Percentiles rank a stretch among this genome's conserved stretches.
phyloP scores from a whole-genome alignment of 2,888 invertebrate genomes.

The Polydesmus complanatus region DNA sequence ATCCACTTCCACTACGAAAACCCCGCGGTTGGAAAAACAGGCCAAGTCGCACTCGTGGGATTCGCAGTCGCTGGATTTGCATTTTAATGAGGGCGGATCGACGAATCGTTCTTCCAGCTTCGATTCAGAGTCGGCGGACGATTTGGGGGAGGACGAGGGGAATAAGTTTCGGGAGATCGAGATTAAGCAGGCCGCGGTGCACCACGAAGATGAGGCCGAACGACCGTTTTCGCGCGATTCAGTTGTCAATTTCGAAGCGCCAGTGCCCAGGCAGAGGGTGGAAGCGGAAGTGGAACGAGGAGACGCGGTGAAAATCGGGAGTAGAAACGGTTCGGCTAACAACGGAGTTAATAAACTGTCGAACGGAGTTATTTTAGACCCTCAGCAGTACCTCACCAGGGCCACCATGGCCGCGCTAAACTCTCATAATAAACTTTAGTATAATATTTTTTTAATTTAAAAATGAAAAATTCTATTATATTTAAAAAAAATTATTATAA shows the following conservation, averaged over 20 bases:
- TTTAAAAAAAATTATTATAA: no score
- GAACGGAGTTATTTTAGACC: neutral
- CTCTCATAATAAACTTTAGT: no score
- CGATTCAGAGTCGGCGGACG: neutral
- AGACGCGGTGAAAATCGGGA: neutral
- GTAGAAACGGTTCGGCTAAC: no score
- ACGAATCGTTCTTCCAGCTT: neutral
- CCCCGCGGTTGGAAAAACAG: neutral
- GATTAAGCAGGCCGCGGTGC: neutral
- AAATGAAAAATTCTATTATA: no score
- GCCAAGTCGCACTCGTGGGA: neutral
- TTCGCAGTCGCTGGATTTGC: neutral
- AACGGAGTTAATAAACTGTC: neutral
- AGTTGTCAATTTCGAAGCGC: neutral
- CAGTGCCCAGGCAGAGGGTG: neutral
- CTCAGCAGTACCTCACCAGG: neutral
- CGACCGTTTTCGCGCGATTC: neutral
- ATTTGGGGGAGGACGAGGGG: neutral
- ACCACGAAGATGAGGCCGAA: neutral
- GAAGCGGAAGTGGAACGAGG: neutral
- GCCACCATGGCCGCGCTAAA: neutral
- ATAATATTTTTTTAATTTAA: no score
- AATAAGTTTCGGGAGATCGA: neutral
- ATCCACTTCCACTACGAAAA: neutral
- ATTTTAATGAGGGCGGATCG: neutral